A percentile compares a stretch with the other conserved stretches of the same genome.
These are phyloP conservation scores for Alentia gelatinosa DNA, from an alignment of 2,888 invertebrate species.

Conservation along the genomic window DNA sequence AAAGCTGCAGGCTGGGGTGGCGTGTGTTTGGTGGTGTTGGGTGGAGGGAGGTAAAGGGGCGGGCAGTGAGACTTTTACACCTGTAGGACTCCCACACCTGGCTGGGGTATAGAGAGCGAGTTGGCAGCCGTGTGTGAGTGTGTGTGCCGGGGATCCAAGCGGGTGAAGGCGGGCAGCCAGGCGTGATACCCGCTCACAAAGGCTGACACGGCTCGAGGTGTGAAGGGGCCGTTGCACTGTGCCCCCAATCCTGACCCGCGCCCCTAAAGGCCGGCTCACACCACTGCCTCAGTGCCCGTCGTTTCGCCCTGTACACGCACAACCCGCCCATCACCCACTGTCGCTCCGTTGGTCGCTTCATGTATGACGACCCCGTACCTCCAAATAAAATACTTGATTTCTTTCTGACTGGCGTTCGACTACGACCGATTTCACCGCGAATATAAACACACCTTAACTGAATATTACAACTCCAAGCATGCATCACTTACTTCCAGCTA, in stretches of 20 bases:
- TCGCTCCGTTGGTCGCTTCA: no score
- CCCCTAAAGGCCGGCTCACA: not conserved
- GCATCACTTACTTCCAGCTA: not conserved
- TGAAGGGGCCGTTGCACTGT: constrained; percentile 20
- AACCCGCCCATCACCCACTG: no score
- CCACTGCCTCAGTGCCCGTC: not conserved
- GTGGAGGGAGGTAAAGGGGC: not conserved
- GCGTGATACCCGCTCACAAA: not conserved
- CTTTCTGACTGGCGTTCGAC: no score
- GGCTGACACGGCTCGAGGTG: not conserved
- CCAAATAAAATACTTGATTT: no score
- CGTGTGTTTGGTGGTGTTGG: not conserved
- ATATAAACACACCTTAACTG: not conserved
- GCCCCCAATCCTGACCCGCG: not conserved
- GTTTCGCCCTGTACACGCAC: no score
- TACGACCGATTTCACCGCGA: no score
- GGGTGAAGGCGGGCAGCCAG: constrained; percentile 25
- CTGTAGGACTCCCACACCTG: not conserved
- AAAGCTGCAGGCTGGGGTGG: not conserved
- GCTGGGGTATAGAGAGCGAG: not conserved
- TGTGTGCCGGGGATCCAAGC: not conserved
- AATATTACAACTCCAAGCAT: not conserved
- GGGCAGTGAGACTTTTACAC: not conserved
- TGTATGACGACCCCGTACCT: no score
- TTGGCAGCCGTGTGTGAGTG: no score